Conservation (phyloP, 1,140 invertebrate genomes). For the Orchesella cincta region DNA sequence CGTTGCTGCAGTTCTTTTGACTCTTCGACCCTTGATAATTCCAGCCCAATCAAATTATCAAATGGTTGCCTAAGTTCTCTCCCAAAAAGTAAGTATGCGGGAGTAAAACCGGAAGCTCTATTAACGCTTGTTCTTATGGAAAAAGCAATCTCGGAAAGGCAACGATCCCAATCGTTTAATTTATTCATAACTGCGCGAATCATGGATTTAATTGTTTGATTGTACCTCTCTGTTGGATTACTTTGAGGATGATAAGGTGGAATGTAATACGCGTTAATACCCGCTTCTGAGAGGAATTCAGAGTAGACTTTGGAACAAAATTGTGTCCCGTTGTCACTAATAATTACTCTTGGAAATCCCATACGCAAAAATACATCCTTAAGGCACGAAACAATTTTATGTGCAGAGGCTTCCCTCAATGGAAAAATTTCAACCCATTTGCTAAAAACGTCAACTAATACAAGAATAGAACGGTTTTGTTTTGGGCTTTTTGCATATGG, state of each 20-base stretch:
- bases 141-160: slow-evolving; percentile 55
- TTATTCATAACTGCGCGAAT: slow-evolving; percentile 44
- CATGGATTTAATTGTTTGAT: slow-evolving; percentile 47
- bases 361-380: background rate
- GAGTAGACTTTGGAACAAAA: slow-evolving; percentile 13
- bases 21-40: background rate
- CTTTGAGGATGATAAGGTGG: slow-evolving; percentile 47
- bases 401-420: slow-evolving; percentile 40
- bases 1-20: slow-evolving; percentile 4
- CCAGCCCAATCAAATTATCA: slow-evolving; percentile 36
- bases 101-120: slow-evolving; percentile 54
- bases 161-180: slow-evolving; percentile 52
- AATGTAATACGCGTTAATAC: slow-evolving; percentile 34
- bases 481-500: slow-evolving; percentile 40
- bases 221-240: slow-evolving; percentile 47
- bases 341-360: background rate
- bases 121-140: slow-evolving; percentile 56
- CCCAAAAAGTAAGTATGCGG: slow-evolving; percentile 55
- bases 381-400: slow-evolving; percentile 36
- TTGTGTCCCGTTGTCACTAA: slow-evolving; percentile 7
- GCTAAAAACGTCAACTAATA: slow-evolving; percentile 46
- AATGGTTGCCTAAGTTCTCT: slow-evolving; percentile 51
- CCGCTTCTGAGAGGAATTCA: background rate
- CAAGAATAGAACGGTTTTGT: slow-evolving; percentile 42
- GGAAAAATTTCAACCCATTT: slow-evolving; percentile 49